A percentile compares a stretch with the other conserved stretches of the same genome.
Evolutionary conservation across 2,888 invertebrate species (phyloP).

Genomic region (Sesia bembeciformis): DNA sequence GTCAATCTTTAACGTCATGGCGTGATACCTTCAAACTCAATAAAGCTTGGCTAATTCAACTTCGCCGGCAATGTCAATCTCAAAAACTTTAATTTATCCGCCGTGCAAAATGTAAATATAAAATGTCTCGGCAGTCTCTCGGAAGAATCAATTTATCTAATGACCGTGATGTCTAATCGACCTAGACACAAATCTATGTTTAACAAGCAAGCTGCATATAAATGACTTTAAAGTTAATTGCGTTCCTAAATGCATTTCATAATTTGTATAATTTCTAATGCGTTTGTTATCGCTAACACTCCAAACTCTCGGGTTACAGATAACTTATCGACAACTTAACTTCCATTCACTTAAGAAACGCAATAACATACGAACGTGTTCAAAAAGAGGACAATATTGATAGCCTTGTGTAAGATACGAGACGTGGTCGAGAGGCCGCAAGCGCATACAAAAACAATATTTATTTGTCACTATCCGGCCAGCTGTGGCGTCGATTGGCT

Average conservation of each 20-base stretch:
- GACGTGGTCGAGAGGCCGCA: conserved; percentile 21
- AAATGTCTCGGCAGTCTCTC: background rate
- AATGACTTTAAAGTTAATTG: background rate
- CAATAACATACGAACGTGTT: conserved; percentile 23
- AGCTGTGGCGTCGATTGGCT: background rate
- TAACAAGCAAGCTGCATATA: conserved; percentile 3
- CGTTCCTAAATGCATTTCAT: background rate
- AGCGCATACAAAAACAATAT: conserved; percentile 22
- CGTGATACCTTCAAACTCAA: no score
- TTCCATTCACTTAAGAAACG: conserved; percentile 23
- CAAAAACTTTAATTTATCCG: background rate
- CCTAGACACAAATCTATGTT: conserved; percentile 7
- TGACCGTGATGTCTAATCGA: conserved; percentile 1
- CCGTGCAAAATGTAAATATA: background rate
- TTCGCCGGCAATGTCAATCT: no score
- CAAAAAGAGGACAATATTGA: conserved; percentile 30
- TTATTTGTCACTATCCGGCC: conserved; percentile 1
- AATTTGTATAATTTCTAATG: background rate
- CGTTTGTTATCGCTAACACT: background rate
- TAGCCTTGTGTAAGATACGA: conserved; percentile 27
- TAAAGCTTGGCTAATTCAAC: no score
- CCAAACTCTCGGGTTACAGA: conserved; percentile 25
- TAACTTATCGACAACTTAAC: conserved; percentile 26
- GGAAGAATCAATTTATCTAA: conserved; percentile 2
- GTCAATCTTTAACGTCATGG: no score